These are phyloP conservation scores for Bradynema listronoti DNA, from an alignment of 1,140 invertebrate genomes.

Conservation along the genomic window DNA sequence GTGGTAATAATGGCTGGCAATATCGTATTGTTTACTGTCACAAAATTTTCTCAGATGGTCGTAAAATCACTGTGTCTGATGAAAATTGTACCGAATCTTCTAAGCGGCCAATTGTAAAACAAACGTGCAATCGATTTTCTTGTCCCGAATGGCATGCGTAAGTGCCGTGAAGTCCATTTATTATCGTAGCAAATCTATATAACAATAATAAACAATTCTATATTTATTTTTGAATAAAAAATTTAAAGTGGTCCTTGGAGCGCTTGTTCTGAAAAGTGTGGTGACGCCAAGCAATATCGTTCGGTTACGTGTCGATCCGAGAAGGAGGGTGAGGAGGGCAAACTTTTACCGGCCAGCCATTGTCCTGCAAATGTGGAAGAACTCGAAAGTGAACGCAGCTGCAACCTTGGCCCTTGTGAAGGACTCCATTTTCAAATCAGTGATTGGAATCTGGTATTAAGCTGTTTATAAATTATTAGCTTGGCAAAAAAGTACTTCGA, in stretches of 20 bases:
- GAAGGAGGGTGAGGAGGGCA: slow-evolving; percentile 65
- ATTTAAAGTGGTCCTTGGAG: slow-evolving; percentile 68
- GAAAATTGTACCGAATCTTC: slow-evolving; percentile 67
- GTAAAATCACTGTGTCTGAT: slow-evolving; percentile 68
- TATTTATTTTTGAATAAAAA: no score
- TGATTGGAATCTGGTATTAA: slow-evolving; percentile 76
- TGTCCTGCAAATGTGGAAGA: slow-evolving; percentile 67
- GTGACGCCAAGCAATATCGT: slow-evolving; percentile 65
- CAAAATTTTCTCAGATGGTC: slow-evolving; percentile 68
- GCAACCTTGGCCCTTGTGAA: slow-evolving; percentile 74
- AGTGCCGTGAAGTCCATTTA: no score
- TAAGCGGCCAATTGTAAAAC: slow-evolving; percentile 67
- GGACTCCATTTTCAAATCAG: slow-evolving; percentile 82
- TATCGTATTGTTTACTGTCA: slow-evolving; percentile 64
- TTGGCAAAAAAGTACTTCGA: no score
- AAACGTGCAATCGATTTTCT: slow-evolving; percentile 70
- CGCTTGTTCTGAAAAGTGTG: slow-evolving; percentile 62
- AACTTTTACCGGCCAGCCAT: slow-evolving; percentile 67
- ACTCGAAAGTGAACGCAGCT: slow-evolving; percentile 68
- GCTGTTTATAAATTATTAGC: no score
- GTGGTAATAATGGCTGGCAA: slow-evolving; percentile 68
- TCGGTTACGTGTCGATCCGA: slow-evolving; percentile 66
- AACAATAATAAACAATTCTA: background rate
- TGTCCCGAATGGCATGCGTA: slow-evolving; percentile 82
- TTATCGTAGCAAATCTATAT: no score